phyloP scores from a whole-genome alignment of 2,888 invertebrate species.

The Thereva unica region DNA sequence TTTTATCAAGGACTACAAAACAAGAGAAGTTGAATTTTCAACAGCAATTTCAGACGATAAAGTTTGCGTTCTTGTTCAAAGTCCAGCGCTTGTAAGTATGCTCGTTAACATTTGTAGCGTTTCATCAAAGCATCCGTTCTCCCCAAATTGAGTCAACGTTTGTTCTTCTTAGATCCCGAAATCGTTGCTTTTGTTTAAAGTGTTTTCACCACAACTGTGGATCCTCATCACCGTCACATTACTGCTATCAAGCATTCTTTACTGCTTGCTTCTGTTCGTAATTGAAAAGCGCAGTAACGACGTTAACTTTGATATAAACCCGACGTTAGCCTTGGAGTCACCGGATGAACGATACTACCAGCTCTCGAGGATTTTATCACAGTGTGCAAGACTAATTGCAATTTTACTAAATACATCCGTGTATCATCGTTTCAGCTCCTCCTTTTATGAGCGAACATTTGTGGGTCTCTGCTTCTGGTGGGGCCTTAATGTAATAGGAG shows the following conservation, averaged over 20 bases:
- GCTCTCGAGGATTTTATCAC: conserved; percentile 24
- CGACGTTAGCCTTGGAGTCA: conserved; percentile 26
- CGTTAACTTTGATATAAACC: not conserved
- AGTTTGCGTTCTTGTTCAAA: conserved; percentile 41
- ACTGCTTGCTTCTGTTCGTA: conserved; percentile 32
- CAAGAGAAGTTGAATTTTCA: conserved; percentile 40
- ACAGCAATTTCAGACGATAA: conserved; percentile 41
- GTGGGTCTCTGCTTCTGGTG: conserved; percentile 39
- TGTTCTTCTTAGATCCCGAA: conserved; percentile 34
- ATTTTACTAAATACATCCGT: conserved; percentile 39
- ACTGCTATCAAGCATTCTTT: conserved; percentile 29
- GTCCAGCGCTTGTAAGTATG: conserved; percentile 39
- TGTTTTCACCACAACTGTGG: conserved; percentile 36
- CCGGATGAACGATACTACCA: conserved; percentile 34
- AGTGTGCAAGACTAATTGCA: conserved; percentile 40
- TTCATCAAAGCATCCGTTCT: too few relatives aligned
- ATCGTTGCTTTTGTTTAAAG: conserved; percentile 34
- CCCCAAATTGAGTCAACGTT: too few relatives aligned
- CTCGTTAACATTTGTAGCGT: too few relatives aligned
- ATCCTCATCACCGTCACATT: conserved; percentile 36
- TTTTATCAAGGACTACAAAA: conserved; percentile 44
- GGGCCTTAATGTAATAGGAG: conserved; percentile 42
- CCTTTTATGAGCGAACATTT: conserved; percentile 39
- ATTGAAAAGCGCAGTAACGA: conserved; percentile 17
- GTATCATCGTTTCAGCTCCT: conserved; percentile 35